These are phyloP conservation scores for Arenicola marina DNA, from an alignment of 2,888 invertebrate genomes.

Conservation along the genomic window DNA sequence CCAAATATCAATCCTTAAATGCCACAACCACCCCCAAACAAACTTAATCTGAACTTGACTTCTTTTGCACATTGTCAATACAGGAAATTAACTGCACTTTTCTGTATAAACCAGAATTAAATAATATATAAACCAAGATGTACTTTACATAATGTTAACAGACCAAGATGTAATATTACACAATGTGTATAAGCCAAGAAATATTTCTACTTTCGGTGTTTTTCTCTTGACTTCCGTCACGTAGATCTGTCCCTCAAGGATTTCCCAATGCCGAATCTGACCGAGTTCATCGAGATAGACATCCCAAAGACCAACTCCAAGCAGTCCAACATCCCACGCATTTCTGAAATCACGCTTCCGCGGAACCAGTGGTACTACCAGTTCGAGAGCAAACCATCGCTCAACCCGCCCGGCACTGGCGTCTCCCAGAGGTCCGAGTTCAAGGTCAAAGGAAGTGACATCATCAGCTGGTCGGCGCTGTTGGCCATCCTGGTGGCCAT, in stretches of 20 bases:
- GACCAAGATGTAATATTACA: too few species aligned
- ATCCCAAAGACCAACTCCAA: slow-evolving; percentile 23
- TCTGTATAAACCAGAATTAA: too few species aligned
- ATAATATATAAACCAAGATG: too few species aligned
- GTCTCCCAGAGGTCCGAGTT: not conserved
- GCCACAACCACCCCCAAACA: too few species aligned
- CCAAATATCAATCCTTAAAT: too few species aligned
- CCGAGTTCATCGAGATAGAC: slow-evolving; percentile 33
- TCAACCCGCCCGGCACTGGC: not conserved
- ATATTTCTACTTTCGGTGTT: too few species aligned
- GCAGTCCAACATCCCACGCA: slow-evolving; percentile 25
- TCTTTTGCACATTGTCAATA: too few species aligned
- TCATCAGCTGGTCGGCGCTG: slow-evolving; percentile 31
- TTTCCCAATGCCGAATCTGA: slow-evolving; percentile 36
- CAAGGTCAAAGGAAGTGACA: slow-evolving; percentile 18
- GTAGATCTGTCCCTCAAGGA: slow-evolving; percentile 36
- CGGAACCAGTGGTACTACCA: slow-evolving; percentile 38
- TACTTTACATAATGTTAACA: too few species aligned
- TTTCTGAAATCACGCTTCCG: slow-evolving; percentile 32
- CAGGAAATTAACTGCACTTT: too few species aligned
- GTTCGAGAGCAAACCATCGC: slow-evolving; percentile 28
- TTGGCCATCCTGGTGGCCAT: slow-evolving; percentile 45
- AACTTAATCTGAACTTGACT: too few species aligned
- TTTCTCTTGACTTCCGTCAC: too few species aligned
- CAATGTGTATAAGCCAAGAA: too few species aligned